These are phyloP conservation scores for Cheilosia variabilis DNA, from an alignment of 2,888 invertebrate species.

Conservation along the genomic window DNA sequence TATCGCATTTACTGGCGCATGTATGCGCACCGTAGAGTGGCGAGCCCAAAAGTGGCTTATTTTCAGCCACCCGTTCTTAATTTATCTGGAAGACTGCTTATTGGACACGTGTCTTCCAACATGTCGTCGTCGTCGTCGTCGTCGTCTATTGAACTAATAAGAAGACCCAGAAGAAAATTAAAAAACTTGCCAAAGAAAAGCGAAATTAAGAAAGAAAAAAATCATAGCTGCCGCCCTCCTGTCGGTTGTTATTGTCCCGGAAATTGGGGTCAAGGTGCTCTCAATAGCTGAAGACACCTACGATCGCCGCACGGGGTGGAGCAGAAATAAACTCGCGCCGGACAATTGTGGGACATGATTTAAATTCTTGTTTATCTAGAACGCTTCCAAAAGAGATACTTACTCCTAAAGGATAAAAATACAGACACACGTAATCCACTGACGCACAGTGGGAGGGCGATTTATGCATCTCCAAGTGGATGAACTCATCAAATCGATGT, in stretches of 20 bases:
- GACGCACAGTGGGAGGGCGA: slow-evolving; percentile 10
- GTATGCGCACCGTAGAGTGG: not conserved
- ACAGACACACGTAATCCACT: slow-evolving; percentile 23
- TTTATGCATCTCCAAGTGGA: slow-evolving; percentile 28
- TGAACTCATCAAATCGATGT: slow-evolving; percentile 37
- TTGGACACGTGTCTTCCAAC: slow-evolving; percentile 40
- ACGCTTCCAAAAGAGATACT: slow-evolving; percentile 14
- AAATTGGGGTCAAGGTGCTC: slow-evolving; percentile 67
- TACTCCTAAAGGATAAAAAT: slow-evolving; percentile 64
- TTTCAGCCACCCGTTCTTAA: slow-evolving; percentile 28
- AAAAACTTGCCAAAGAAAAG: not conserved
- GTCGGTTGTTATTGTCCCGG: slow-evolving; percentile 41
- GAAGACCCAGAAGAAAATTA: slow-evolving; percentile 12
- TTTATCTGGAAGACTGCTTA: slow-evolving; percentile 42
- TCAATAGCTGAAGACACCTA: slow-evolving; percentile 10
- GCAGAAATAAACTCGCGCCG: slow-evolving; percentile 16
- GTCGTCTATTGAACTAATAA: slow-evolving; percentile 38
- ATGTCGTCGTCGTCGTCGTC: slow-evolving; percentile 29
- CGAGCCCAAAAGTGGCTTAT: not conserved
- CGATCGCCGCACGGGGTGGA: not conserved
- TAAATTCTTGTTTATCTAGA: slow-evolving; percentile 69
- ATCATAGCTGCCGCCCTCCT: slow-evolving; percentile 11
- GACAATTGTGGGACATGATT: slow-evolving; percentile 46
- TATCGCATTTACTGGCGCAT: slow-evolving; percentile 8
- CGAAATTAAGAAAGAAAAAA: slow-evolving; percentile 12